These are phyloP conservation scores for Cryptosula pallasiana DNA, from an alignment of 2,888 invertebrate genomes.

Conservation along the genomic window DNA sequence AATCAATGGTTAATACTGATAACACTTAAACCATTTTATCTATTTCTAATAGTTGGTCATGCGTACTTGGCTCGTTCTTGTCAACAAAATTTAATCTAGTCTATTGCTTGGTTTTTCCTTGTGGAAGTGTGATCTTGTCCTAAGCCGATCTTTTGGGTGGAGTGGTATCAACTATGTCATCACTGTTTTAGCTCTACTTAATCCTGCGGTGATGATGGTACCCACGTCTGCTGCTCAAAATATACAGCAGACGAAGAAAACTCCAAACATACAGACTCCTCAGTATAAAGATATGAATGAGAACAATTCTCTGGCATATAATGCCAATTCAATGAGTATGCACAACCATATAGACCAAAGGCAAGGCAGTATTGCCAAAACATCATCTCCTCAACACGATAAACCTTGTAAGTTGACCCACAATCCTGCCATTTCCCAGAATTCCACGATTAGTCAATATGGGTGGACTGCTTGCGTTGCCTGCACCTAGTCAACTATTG, in stretches of 20 bases:
- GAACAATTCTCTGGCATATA: constrained; percentile 7
- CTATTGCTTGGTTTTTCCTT: too few relatives aligned
- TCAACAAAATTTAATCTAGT: too few relatives aligned
- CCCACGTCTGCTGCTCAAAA: background rate
- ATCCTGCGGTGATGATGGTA: constrained; percentile 7
- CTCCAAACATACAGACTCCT: background rate
- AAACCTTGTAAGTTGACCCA: background rate
- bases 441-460: too few relatives aligned
- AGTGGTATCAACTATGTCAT: too few relatives aligned
- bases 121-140: too few relatives aligned
- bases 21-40: too few relatives aligned
- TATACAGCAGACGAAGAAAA: background rate
- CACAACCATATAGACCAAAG: background rate
- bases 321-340: background rate
- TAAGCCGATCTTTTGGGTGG: too few relatives aligned
- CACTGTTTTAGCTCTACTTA: background rate
- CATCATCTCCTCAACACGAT: background rate
- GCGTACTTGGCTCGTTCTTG: background rate
- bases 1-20: background rate
- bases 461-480: too few relatives aligned
- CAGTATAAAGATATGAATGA: constrained; percentile 15
- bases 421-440: too few relatives aligned
- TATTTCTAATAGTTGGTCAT: too few relatives aligned
- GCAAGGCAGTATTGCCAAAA: background rate
- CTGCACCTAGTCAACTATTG: too few relatives aligned